A percentile compares a stretch with the other conserved stretches of the same genome.
Conservation (phyloP, 1,140 invertebrate genomes). For the Pogonognathellus flavescens region DNA sequence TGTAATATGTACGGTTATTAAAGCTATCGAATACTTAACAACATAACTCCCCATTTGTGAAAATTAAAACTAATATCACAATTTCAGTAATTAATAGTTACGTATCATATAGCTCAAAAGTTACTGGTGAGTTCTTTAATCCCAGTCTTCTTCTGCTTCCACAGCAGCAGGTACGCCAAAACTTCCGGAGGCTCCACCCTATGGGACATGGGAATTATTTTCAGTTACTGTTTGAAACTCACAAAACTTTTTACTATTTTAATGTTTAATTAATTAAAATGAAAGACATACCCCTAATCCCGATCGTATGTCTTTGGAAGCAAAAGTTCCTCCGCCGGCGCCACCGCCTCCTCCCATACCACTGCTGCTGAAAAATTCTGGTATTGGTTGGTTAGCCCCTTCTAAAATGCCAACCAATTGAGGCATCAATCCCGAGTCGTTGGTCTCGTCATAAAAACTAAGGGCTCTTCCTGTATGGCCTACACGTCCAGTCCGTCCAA, state of each 20-base stretch:
- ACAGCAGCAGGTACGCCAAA: not conserved
- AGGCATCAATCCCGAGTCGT: constrained; percentile 76
- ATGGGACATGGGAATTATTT: too few relatives aligned
- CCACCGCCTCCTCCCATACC: constrained; percentile 66
- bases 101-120: too few relatives aligned
- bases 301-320: constrained; percentile 23
- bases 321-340: constrained; percentile 48
- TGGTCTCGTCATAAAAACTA: constrained; percentile 83
- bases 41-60: too few relatives aligned
- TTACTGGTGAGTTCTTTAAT: too few relatives aligned
- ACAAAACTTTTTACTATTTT: too few relatives aligned
- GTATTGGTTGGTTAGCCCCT: constrained; percentile 69
- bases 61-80: too few relatives aligned
- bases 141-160: not conserved
- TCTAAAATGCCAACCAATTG: constrained; percentile 81
- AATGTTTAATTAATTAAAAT: too few relatives aligned
- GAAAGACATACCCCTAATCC: not conserved
- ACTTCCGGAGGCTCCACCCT: too few relatives aligned
- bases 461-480: constrained; percentile 91
- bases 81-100: too few relatives aligned
- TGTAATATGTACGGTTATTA: too few relatives aligned
- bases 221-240: too few relatives aligned
- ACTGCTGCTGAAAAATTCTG: constrained; percentile 70
- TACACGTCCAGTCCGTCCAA: constrained; percentile 93
- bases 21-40: too few relatives aligned